Base-by-base conservation (phyloP, 2,888 invertebrate genomes). In the Drosophila merina region DNA sequence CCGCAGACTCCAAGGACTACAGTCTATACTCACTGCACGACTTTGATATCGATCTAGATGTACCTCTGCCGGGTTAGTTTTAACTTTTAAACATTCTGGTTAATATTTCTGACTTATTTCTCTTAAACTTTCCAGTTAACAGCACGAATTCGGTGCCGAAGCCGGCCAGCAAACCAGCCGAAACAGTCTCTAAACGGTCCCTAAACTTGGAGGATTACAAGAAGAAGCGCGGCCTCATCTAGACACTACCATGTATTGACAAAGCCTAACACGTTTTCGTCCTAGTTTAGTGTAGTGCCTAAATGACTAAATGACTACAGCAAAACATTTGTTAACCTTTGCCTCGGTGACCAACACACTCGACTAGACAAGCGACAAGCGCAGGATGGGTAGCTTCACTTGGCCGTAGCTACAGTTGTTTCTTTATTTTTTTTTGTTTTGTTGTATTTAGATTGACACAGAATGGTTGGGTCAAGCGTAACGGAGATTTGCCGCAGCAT, bases 11-110 rank as follows among this genome's bases (percentile, higher is more conserved):
- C 71, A 94, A 85, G 89, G 94, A 93, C 85, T 93, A 91, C 73
- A 94, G 93, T 68, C 75, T 94, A 28, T 94, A 94, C 88, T 93
- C 94, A 0, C 86, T 94, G 40, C 99, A 99, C 90, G 97, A 99
- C 92, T 99, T 99, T 92, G 99, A 99, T 88, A 98, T 99, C 75
- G 98, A 99, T 90, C 92, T 97, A 60, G 97, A 97, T 92, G 95
- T 97, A 80, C 95, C 97, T 55, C 93, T 95, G 78, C 94, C 96
- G 76, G 95, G 96, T 96, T 10, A 59, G 66, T 54, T 9, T 8
- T 0, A 3, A 42, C 14, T 6, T 12, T 36, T 3, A 9, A 1
- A 0, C 5, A 4, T 31, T 20, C 0, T 4, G 1, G n/a, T 8
- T 8, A 0, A 5, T 10, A n/a, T 8, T 9, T 5, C 5, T 4